Base-by-base conservation (phyloP, 2,888 invertebrate genomes). In the Eudasyphora cyanicolor region DNA sequence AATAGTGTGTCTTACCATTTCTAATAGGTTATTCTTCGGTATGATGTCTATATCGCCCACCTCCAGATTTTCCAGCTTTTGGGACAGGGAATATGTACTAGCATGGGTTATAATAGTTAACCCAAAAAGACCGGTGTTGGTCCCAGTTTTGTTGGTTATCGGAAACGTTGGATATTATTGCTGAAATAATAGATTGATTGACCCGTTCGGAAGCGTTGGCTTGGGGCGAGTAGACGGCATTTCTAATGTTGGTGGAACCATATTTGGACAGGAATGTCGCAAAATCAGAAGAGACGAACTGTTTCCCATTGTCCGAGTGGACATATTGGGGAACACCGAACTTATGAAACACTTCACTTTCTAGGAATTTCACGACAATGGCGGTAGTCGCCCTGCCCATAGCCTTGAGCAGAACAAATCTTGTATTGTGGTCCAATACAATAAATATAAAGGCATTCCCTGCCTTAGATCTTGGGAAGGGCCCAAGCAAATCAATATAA, bases 121-220 rank as follows among this genome's bases (percentile, higher is more conserved):
- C 0, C 74, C 74, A 42, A 60, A 74, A 10, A 60, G 21, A 2
- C 29, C n/a, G 29, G 38, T 27, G 12, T 76, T 57, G 0, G 14
- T 76, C 76, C 76, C 76, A 76, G 12, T n/a, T 1, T 0, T 14
- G 32, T 17, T 76, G 76, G 14, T 69, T 69, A 6, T 38, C n/a
- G 0, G 27, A 19, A 2, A 76, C 10, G 27, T 38, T 69, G 0
- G 57, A 10, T 8, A 54, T 14, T 5, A 76, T 76, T 0, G 27
- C 76, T 0, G 57, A 27, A 19, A 67, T 54, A 2, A 76, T 51
- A 0, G 69, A 69, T 1, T 54, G 38, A 38, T 76, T 76, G 4
- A 76, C 69, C 4, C 77, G 67, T 42, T 77, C 69, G 1, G 77
- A 77, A 4, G 69, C 77, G 19, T 77, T 77, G 14, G 77, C 69